Conservation (phyloP, 2,888 invertebrate genomes). For the Dynastes maya region DNA sequence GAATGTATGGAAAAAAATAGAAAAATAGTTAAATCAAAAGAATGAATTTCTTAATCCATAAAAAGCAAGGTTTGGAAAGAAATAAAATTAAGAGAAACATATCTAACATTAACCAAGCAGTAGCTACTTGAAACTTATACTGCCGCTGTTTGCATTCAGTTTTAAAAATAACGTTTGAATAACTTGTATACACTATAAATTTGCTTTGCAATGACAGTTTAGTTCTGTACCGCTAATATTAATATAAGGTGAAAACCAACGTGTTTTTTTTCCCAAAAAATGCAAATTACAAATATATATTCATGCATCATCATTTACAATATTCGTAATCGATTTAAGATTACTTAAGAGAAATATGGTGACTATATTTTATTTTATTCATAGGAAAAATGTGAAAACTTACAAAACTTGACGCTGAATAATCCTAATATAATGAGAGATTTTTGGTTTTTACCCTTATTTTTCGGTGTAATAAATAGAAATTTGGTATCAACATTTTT, state of each 20-base stretch:
- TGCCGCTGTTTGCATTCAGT: slow-evolving; percentile 15
- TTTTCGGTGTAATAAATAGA: too few species aligned
- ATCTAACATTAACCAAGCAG: not conserved
- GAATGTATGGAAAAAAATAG: not conserved
- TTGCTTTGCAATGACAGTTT: slow-evolving; percentile 19
- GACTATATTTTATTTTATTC: too few species aligned
- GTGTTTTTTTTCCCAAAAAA: not conserved
- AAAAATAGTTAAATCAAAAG: not conserved
- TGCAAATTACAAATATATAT: not conserved
- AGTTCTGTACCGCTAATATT: slow-evolving; percentile 31
- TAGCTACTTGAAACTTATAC: slow-evolving; percentile 29
- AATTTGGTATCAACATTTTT: too few species aligned
- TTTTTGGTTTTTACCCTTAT: too few species aligned
- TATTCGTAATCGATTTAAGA: too few species aligned
- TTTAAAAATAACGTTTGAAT: slow-evolving; percentile 41
- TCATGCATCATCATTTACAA: not conserved
- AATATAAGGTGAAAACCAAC: slow-evolving; percentile 13
- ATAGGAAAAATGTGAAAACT: too few species aligned
- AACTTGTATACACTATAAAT: slow-evolving; percentile 33
- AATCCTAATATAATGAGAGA: too few species aligned
- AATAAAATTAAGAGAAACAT: not conserved
- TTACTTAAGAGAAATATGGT: too few species aligned
- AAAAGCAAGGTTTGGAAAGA: not conserved
- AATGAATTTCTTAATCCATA: too few species aligned
- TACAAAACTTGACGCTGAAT: too few species aligned